These are phyloP conservation scores for Iphiclides podalirius DNA, from an alignment of 2,888 invertebrate genomes.

Conservation along the genomic window DNA sequence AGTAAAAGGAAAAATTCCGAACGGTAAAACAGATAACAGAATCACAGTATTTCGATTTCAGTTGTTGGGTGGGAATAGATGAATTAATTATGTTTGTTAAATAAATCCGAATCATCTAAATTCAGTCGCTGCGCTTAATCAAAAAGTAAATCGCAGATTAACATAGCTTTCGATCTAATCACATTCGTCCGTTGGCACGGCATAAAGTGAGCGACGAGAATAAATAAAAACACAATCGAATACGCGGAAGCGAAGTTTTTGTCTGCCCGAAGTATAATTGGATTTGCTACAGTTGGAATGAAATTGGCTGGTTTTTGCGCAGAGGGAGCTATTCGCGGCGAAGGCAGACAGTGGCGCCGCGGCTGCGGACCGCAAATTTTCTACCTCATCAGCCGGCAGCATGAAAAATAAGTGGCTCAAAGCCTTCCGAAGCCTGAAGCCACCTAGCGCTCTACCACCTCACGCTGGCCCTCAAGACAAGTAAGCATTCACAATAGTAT, in stretches of 20 bases:
- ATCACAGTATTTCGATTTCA: no score
- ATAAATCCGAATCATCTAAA: no score
- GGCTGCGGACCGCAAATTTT: constrained; percentile 91
- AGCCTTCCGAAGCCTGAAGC: constrained; percentile 96
- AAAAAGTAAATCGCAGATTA: background rate
- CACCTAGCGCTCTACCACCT: constrained; percentile 82
- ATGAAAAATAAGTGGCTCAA: constrained; percentile 99
- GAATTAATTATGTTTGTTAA: no score
- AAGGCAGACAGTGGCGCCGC: constrained; percentile 86
- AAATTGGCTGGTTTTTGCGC: constrained; percentile 59
- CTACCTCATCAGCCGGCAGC: constrained; percentile 90
- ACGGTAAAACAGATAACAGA: no score
- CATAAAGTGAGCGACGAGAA: background rate
- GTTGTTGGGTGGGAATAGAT: no score
- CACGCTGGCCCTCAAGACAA: constrained; percentile 71
- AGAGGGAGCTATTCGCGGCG: constrained; percentile 92
- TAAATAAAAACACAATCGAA: background rate
- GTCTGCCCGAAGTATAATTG: background rate
- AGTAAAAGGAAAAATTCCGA: no score
- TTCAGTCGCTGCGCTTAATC: background rate
- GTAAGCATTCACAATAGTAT: no score
- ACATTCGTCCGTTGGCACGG: background rate
- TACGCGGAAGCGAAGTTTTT: background rate
- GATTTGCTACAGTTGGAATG: no score
- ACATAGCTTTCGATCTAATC: no score